These are phyloP conservation scores for Phasianus colchicus DNA, from an alignment of 2,113 vertebrate genomes.

Conservation along the genomic window DNA sequence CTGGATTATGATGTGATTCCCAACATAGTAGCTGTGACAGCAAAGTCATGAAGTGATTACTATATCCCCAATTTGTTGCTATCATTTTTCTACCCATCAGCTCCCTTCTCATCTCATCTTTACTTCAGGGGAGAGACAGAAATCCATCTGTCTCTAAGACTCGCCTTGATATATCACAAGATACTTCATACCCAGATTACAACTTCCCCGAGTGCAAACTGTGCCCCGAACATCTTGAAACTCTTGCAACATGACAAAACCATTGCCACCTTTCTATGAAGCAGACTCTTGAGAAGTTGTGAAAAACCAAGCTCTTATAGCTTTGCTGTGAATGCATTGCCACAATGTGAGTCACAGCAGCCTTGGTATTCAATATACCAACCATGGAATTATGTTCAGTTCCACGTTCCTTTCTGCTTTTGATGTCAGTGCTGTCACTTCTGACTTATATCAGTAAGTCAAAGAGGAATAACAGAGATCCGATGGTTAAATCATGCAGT, in stretches of 20 bases:
- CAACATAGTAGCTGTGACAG: neutral
- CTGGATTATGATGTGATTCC: neutral
- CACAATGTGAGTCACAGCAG: neutral
- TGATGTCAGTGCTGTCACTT: neutral
- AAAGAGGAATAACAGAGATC: neutral
- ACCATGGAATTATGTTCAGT: rapidly evolving
- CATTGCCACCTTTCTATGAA: neutral
- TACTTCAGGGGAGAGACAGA: neutral
- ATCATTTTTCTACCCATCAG: neutral
- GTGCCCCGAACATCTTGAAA: neutral
- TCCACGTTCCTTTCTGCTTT: neutral
- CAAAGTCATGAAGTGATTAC: neutral
- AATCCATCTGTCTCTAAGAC: neutral
- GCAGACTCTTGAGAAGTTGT: neutral
- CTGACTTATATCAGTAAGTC: neutral
- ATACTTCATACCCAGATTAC: neutral
- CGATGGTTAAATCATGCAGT: neutral
- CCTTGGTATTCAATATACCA: neutral
- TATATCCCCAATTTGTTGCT: neutral
- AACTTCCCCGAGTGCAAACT: neutral
- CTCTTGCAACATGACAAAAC: neutral
- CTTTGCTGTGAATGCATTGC: neutral
- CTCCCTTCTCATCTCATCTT: neutral
- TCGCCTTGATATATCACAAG: rapidly evolving
- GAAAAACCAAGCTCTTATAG: neutral